These are phyloP conservation scores for Marronus borbonicus DNA, from an alignment of 2,888 invertebrate genomes.

Conservation along the genomic window DNA sequence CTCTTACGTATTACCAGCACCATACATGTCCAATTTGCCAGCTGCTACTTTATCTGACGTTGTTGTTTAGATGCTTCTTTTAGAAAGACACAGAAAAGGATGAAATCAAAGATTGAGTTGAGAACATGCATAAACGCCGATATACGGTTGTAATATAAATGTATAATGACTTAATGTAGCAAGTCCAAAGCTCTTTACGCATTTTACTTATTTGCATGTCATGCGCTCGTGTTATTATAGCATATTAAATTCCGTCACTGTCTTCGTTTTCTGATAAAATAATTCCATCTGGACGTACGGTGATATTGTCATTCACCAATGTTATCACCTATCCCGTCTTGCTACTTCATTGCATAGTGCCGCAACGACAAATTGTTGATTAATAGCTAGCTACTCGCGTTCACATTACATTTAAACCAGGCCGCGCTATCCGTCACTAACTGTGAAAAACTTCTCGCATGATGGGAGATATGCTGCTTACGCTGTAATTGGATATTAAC, in stretches of 20 bases:
- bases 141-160: background rate
- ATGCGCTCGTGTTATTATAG: background rate
- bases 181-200: background rate
- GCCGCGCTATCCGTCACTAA: conserved; percentile 1
- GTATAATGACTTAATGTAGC: background rate
- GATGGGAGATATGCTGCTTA: background rate
- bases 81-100: background rate
- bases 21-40: too few species aligned
- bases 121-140: background rate
- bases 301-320: conserved; percentile 4
- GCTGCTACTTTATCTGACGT: too few species aligned
- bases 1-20: too few species aligned
- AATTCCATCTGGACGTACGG: background rate
- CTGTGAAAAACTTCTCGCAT: background rate
- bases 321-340: background rate
- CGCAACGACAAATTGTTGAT: conserved; percentile 17
- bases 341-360: background rate
- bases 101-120: background rate
- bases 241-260: background rate
- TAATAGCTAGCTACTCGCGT: background rate
- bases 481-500: conserved; percentile 2
- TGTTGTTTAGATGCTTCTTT: too few species aligned
- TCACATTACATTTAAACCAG: background rate
- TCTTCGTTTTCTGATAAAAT: conserved; percentile 10
- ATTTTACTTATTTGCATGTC: conserved; percentile 13